phyloP scores from a whole-genome alignment of 1,140 invertebrate species.

The Heterodera carotae region DNA sequence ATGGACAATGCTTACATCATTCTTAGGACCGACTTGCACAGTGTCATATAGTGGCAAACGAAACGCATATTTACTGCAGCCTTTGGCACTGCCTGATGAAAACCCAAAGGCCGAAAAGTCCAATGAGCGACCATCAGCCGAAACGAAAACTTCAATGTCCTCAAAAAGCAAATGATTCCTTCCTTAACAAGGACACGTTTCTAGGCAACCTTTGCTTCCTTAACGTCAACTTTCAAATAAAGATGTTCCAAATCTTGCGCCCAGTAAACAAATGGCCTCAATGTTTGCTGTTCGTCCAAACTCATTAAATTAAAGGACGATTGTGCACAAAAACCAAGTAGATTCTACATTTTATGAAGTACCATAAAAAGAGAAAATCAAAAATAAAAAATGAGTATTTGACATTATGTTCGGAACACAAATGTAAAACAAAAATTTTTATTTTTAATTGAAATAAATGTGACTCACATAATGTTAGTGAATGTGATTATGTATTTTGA shows the following conservation, averaged over 20 bases:
- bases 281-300: not conserved
- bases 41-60: slow-evolving; percentile 8
- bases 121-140: slow-evolving; percentile 2
- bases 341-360: too few species aligned
- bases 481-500: too few species aligned
- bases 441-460: too few species aligned
- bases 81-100: not conserved
- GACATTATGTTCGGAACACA: too few species aligned
- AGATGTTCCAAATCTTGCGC: slow-evolving; percentile 18
- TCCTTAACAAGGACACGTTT: not conserved
- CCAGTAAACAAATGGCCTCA: slow-evolving; percentile 22
- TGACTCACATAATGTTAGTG: too few species aligned
- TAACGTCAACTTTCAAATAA: slow-evolving; percentile 31
- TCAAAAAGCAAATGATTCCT: not conserved
- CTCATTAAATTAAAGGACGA: too few species aligned
- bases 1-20: not conserved
- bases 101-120: not conserved
- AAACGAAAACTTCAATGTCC: not conserved
- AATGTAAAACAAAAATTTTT: too few species aligned
- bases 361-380: too few species aligned
- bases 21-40: slow-evolving; percentile 16
- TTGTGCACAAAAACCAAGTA: too few species aligned
- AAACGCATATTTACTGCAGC: slow-evolving; percentile 15
- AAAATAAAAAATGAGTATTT: too few species aligned
- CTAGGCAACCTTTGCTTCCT: slow-evolving; percentile 1